These are phyloP conservation scores for Apamea epomidion DNA, from an alignment of 2,888 invertebrate species.

Conservation along the genomic window DNA sequence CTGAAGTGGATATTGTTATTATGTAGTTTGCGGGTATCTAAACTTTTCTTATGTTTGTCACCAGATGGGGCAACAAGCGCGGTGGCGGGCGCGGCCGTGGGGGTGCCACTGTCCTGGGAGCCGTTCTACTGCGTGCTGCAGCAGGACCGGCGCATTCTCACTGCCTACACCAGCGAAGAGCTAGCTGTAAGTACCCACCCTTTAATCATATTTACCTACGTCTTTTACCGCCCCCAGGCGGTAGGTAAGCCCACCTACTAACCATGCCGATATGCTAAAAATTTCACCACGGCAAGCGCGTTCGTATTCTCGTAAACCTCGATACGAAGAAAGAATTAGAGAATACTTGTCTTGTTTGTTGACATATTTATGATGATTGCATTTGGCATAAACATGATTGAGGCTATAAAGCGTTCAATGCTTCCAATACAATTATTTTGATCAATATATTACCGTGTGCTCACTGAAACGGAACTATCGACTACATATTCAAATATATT, in stretches of 20 bases:
- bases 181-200: constrained; percentile 92
- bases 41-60: constrained; percentile 73
- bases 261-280: neutral
- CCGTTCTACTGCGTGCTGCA: constrained; percentile 95
- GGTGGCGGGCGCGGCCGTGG: constrained; percentile 87
- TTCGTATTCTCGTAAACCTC: constrained; percentile 10
- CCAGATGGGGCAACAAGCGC: constrained; percentile 87
- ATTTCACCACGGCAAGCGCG: neutral
- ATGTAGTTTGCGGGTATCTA: neutral
- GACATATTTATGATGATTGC: constrained; percentile 47
- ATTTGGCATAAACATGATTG: constrained; percentile 42
- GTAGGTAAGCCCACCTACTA: neutral
- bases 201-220: neutral
- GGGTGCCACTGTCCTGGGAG: constrained; percentile 93
- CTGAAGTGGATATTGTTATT: neutral
- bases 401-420: constrained; percentile 45
- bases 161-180: constrained; percentile 94
- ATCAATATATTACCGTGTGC: constrained; percentile 18
- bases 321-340: constrained; percentile 17
- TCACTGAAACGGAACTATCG: constrained; percentile 38
- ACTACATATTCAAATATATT: constrained; percentile 7
- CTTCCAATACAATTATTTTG: constrained; percentile 37
- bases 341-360: constrained; percentile 26
- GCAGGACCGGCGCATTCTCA: constrained; percentile 94
- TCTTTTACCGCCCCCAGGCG: no score